A percentile compares a stretch with the other conserved stretches of the same genome.
These are phyloP conservation scores for Paracentrotus lividus DNA, from an alignment of 53 echinoderm and acorn worm species.

Conservation along the genomic window DNA sequence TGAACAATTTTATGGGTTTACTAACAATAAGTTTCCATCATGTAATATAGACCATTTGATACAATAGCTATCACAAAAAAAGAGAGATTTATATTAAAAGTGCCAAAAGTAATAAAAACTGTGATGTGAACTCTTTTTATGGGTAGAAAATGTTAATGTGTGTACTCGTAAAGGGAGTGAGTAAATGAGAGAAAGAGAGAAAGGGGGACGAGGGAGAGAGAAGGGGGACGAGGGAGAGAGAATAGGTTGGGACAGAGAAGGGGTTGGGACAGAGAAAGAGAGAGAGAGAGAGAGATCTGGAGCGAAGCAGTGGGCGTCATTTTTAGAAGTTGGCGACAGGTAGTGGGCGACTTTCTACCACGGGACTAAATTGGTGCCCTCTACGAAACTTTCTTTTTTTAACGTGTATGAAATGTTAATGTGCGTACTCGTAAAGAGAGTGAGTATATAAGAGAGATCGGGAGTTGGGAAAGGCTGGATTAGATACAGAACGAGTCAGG, in stretches of 20 bases:
- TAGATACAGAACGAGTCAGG: no score
- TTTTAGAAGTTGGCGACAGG: no score
- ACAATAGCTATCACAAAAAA: constrained; percentile 34
- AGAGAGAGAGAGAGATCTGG: neutral
- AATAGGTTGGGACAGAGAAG: neutral
- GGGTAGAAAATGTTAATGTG: neutral
- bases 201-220: no score
- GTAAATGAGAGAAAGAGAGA: neutral
- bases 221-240: no score
- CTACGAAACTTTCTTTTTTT: no score
- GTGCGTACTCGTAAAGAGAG: no score
- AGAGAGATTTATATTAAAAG: constrained; percentile 63
- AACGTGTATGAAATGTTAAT: no score
- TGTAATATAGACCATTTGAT: constrained; percentile 60
- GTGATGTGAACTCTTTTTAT: neutral
- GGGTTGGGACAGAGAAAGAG: neutral
- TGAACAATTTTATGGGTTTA: constrained; percentile 43
- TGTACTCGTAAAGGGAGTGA: neutral
- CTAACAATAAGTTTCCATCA: neutral
- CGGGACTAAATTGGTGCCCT: no score
- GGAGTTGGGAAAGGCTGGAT: no score
- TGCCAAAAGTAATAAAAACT: constrained; percentile 36
- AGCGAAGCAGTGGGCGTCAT: no score
- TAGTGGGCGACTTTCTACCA: neutral
- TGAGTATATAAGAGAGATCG: no score